These are phyloP conservation scores for Stegodyphus dumicola DNA, from an alignment of 1,140 invertebrate genomes.

Conservation along the genomic window DNA sequence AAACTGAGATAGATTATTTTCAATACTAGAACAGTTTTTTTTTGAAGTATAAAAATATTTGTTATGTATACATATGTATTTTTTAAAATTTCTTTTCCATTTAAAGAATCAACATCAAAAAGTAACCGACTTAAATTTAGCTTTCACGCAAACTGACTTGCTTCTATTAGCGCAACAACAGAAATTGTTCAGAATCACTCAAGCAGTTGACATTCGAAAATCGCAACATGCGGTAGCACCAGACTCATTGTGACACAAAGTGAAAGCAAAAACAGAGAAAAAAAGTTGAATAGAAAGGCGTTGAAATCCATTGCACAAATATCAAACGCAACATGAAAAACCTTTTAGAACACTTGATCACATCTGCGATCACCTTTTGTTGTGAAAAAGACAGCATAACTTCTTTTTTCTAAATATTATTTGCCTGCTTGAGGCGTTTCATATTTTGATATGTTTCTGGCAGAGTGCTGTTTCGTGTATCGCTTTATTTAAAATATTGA, in stretches of 20 bases:
- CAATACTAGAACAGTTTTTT: no score
- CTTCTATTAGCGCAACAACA: neutral
- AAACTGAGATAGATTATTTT: no score
- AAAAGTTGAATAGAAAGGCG: neutral
- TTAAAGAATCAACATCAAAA: neutral
- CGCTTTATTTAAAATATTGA: no score
- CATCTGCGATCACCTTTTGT: slow-evolving; percentile 11
- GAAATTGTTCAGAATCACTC: neutral
- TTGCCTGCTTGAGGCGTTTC: no score
- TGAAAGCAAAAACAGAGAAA: slow-evolving; percentile 15
- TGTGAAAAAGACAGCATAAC: neutral
- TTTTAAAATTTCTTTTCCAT: no score
- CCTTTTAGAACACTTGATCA: slow-evolving; percentile 29
- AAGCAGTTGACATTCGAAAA: neutral
- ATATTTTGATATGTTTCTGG: no score
- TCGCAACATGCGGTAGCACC: slow-evolving; percentile 8
- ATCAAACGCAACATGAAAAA: slow-evolving; percentile 12
- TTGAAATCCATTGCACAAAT: slow-evolving; percentile 17
- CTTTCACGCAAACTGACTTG: slow-evolving; percentile 4
- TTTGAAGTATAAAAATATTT: no score
- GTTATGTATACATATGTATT: no score
- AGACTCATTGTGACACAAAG: slow-evolving; percentile 1
- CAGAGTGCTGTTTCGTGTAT: no score
- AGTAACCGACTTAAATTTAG: neutral
- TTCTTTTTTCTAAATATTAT: no score